Percentiles rank a stretch among this genome's conserved stretches.
phyloP scores from a whole-genome alignment of 2,888 invertebrate species.

The Apamea crenata region DNA sequence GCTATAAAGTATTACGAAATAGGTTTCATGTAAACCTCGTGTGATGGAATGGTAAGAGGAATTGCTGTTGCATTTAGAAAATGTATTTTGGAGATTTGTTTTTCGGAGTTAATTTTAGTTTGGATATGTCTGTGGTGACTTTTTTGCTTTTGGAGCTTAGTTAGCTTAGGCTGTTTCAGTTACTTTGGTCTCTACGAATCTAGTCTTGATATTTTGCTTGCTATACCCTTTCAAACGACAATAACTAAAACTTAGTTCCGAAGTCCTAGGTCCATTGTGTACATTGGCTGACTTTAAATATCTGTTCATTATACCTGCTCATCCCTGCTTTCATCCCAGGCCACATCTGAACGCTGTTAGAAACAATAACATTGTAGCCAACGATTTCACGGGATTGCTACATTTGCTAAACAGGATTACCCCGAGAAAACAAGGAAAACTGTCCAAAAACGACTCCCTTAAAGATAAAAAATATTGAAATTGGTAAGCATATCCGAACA shows the following conservation, averaged over 20 bases:
- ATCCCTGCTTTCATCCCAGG: no score
- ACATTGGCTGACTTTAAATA: no score
- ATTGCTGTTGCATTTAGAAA: slow-evolving; percentile 26
- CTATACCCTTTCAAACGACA: neutral
- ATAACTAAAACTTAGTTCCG: neutral
- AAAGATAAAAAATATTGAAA: slow-evolving; percentile 43
- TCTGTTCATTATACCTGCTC: neutral
- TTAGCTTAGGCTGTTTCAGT: neutral
- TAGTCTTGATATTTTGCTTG: neutral
- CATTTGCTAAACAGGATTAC: neutral
- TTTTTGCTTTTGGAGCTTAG: neutral
- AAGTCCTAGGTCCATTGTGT: neutral
- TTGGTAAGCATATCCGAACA: slow-evolving; percentile 31
- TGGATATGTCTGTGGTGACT: neutral
- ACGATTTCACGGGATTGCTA: slow-evolving; percentile 3
- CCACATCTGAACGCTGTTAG: neutral
- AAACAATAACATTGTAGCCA: no score
- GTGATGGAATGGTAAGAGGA: slow-evolving; percentile 41
- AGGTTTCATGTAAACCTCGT: slow-evolving; percentile 47
- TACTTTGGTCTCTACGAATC: no score
- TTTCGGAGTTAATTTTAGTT: neutral
- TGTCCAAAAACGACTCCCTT: slow-evolving; percentile 5
- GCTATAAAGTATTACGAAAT: slow-evolving; percentile 62
- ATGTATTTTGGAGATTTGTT: neutral
- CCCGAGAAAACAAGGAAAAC: slow-evolving; percentile 12